phyloP scores from a whole-genome alignment of 2,113 vertebrate genomes.

The Dasyurus viverrinus region DNA sequence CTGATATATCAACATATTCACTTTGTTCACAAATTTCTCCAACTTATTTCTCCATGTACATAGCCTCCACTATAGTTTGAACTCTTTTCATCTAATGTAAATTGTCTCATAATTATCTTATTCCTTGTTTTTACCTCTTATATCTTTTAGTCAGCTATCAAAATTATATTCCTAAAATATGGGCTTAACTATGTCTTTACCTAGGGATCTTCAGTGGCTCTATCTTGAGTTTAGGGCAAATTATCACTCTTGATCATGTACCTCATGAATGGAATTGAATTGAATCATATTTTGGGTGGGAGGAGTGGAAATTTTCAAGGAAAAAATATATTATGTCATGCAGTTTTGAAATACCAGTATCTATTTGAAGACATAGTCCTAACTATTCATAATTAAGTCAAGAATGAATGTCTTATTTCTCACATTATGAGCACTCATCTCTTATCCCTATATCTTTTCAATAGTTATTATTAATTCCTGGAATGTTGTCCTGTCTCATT shows the following conservation, averaged over 20 bases:
- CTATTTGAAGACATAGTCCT: neutral
- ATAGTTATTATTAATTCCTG: no score
- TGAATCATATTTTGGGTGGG: neutral
- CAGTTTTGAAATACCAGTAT: neutral
- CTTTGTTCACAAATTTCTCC: neutral
- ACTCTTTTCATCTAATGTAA: neutral
- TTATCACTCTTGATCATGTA: neutral
- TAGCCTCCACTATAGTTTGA: neutral
- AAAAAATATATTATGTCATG: neutral
- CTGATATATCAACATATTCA: neutral
- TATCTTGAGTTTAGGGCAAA: neutral
- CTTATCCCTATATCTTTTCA: neutral
- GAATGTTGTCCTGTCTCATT: neutral
- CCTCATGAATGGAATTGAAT: neutral
- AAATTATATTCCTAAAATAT: neutral
- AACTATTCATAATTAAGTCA: neutral
- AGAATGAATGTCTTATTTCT: neutral
- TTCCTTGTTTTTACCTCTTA: neutral
- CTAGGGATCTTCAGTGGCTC: neutral
- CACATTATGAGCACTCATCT: neutral
- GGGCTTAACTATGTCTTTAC: neutral
- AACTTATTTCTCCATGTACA: neutral
- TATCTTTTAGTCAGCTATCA: neutral
- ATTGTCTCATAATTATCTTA: neutral
- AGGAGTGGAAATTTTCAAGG: neutral